Percentiles rank a stretch among this genome's conserved stretches.
phyloP scores from a whole-genome alignment of 2,797 vertebrate genomes.

The Coluber constrictor region DNA sequence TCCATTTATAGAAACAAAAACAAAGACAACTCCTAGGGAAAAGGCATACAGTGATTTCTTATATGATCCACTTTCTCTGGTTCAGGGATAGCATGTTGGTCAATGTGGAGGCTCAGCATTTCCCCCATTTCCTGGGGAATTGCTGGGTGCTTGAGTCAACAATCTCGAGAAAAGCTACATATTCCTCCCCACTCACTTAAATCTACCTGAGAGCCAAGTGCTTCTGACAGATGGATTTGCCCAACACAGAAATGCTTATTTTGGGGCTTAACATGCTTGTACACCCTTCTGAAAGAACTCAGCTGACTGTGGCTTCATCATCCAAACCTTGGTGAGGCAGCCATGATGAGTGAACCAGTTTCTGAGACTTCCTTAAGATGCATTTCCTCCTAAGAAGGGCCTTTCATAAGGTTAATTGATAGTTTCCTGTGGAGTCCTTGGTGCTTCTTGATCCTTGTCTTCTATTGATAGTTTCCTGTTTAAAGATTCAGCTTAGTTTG shows the following conservation, averaged over 20 bases:
- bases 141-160: not conserved
- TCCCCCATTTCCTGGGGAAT: not conserved
- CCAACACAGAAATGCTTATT: not conserved
- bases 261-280: not conserved
- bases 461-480: not conserved
- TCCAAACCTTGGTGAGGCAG: not conserved
- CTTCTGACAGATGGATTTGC: not conserved
- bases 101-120: not conserved
- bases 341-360: not conserved
- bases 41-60: not conserved
- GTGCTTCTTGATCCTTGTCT: not conserved
- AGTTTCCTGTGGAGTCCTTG: not conserved
- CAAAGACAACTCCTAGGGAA: not conserved
- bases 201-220: not conserved
- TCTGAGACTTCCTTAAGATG: not conserved
- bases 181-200: not conserved
- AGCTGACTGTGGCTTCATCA: not conserved
- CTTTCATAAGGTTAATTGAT: not conserved
- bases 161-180: not conserved
- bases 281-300: not conserved
- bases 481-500: not conserved
- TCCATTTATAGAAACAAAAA: not conserved
- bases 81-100: not conserved
- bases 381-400: not conserved
- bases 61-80: not conserved